Percentiles rank a stretch among this genome's conserved stretches.
Conservation (phyloP, 2,888 invertebrate species). For the Flabesymbios commensalis region DNA sequence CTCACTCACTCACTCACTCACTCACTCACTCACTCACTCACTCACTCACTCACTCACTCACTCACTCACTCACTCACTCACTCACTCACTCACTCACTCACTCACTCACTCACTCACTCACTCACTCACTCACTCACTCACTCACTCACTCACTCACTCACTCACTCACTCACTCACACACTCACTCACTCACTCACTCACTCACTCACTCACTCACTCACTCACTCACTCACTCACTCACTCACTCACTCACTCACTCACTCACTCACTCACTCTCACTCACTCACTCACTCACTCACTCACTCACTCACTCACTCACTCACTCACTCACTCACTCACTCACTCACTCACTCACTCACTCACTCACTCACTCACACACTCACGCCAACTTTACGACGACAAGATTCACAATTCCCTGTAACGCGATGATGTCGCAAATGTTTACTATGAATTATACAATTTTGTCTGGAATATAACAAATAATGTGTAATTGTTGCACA, state of each 20-base stretch:
- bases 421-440: too few relatives aligned
- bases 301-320: not conserved
- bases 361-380: not conserved
- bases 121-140: too few relatives aligned
- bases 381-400: not conserved
- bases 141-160: too few relatives aligned
- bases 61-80: too few relatives aligned
- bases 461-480: too few relatives aligned
- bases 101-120: too few relatives aligned
- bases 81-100: too few relatives aligned
- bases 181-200: constrained; percentile 3
- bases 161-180: constrained; percentile 2
- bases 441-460: too few relatives aligned
- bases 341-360: constrained; percentile 1
- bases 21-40: too few relatives aligned
- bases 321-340: constrained; percentile 1
- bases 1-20: too few relatives aligned
- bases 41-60: too few relatives aligned
- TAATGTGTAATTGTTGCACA: too few relatives aligned
- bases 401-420: not conserved
- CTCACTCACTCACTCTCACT: not conserved
- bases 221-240: not conserved
- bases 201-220: constrained; percentile 1
- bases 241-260: not conserved
- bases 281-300: not conserved